Evolutionary conservation across 2,888 invertebrate genomes (phyloP).

Genomic region (Nomada goodeniana): DNA sequence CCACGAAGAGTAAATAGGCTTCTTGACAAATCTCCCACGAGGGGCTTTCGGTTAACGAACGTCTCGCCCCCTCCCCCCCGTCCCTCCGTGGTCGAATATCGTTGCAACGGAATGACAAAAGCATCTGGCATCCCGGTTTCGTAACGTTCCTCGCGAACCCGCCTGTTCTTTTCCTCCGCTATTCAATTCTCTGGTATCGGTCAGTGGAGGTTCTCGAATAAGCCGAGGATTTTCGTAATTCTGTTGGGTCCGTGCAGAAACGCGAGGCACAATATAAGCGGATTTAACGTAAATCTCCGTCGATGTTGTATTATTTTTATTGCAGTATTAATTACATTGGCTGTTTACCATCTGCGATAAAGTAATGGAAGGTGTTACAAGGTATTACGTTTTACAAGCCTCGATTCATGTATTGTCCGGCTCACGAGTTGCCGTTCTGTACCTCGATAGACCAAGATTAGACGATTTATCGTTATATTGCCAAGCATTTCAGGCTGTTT

Average conservation of each 20-base stretch:
- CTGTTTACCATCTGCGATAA: no score
- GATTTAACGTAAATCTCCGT: no score
- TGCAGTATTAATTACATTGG: no score
- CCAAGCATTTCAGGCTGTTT: no score
- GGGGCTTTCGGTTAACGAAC: constrained; percentile 37
- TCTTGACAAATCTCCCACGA: constrained; percentile 49
- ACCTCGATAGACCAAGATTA: background rate
- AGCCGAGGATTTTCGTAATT: background rate
- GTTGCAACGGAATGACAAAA: constrained; percentile 31
- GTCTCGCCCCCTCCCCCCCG: background rate
- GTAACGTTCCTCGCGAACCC: constrained; percentile 5
- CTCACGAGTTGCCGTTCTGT: background rate
- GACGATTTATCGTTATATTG: no score
- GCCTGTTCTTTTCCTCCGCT: constrained; percentile 1
- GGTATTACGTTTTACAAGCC: no score
- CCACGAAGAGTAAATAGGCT: constrained; percentile 39
- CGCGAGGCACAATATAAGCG: no score
- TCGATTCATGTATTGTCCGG: no score
- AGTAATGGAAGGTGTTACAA: no score
- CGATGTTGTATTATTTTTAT: no score
- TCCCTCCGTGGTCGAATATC: constrained; percentile 34
- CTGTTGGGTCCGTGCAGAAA: no score
- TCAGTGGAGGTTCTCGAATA: background rate
- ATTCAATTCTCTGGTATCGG: background rate
- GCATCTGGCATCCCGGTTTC: constrained; percentile 25